Base-by-base conservation (phyloP, 1,140 invertebrate species). In the Harpegnathos saltator region DNA sequence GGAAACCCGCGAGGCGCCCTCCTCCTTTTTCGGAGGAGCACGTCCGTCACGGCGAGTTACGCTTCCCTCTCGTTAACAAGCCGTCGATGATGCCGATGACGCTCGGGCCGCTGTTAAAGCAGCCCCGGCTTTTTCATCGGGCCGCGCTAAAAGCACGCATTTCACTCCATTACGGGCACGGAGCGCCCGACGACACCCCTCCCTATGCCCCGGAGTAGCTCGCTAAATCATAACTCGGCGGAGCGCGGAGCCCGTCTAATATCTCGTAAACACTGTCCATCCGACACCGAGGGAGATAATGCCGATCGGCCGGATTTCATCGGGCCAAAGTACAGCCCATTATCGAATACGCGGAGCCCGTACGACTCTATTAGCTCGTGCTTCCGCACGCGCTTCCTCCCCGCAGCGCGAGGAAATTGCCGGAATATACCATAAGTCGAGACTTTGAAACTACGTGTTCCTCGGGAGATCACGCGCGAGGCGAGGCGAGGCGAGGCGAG, bases 131-230 rank as follows among this genome's bases (percentile, higher is more conserved):
- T 88, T 89, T 78, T 89, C 83, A 89, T 89, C 69, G 78, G 48
- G 50, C 9, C 15, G 26, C 82, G 65, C 85, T 90, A 89, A 92
- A 90, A 88, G 68, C 90, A 89, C 69, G 85, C 91, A 92, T 92
- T 91, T 90, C 33, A 80, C 81, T 72, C 87, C 75, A 88, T 91
- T 91, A 91, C 74, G 68, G 68, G 65, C 90, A 91, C 74, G 68
- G 68, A 68, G 50, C 48, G 50, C 62, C 81, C 56, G 83, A 72
- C 59, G 83, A 72, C 73, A 86, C 84, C 68, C 85, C 62, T 62
- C 68, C 85, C 62, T 62, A 78, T 78, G 63, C 74, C 81, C 84
- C 68, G 73, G 19, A 86, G 72, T 81, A 59, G 12, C 75, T 82
- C 58, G 71, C 71, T 83, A 74, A 75, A 80, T 78, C 78, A 80